Evolutionary conservation across 2,888 invertebrate genomes (phyloP), one percentile per base, ranked within the genome.

Genomic region (Leuctra nigra): DNA sequence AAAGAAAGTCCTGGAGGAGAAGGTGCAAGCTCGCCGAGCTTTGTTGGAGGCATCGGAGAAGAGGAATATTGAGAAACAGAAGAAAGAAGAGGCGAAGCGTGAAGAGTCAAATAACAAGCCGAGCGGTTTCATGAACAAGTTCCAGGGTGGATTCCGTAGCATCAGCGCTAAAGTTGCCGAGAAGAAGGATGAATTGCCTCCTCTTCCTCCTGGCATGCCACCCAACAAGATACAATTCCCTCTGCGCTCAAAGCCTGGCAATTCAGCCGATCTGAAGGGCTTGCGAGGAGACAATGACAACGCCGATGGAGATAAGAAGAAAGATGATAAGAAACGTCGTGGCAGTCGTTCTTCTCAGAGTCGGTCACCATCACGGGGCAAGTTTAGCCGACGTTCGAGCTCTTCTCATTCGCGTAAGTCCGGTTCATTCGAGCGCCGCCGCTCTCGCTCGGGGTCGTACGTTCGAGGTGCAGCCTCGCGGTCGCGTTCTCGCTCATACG

Each of bases 331-430:
- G 68, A 1, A 73, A 72, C 20, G 35, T 7, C 16, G 35, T 4
- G 33, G 18, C 18, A 29, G 54, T 6, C 80, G 83, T 63, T 81
- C 83, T 62, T 83, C 83, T 66, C 78, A 83, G 1, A 81, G 84
- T 1, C 78, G 83, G 13, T 82, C 83, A 2, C 76, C 79, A 6
- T 73, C 71, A 60, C 73, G 69, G 58, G 73, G 74, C 64, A 75
- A 69, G 14, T 77, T 77, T 56, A 68, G 62, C 23, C 69, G 70
- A 53, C 74, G 74, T 18, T 55, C 50, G 24, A 59, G 75, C 9
- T n/a, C n/a, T n/a, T n/a, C n/a, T n/a, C n/a, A n/a, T n/a, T 74
- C 76, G 7, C 72, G 76, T 11, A 54, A 57, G 20, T 61, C 59
- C 13, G 56, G 57, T 9, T 59, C 62, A 41, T 56, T 58, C 38